Base-by-base conservation (phyloP, 2,113 vertebrate genomes). In the Tor tambroides region DNA sequence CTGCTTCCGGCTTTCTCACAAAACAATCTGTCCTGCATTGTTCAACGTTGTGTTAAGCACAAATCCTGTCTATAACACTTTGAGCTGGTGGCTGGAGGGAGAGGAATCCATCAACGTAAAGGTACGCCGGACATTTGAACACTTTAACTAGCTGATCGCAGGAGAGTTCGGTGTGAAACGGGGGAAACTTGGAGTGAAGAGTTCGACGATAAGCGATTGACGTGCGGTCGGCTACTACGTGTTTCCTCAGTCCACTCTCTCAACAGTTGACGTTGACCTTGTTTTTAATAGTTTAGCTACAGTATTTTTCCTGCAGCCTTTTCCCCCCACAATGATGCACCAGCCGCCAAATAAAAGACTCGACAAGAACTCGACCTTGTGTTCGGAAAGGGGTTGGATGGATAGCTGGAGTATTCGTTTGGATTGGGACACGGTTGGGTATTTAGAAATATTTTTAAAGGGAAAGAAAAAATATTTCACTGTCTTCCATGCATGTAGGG, bases 401-500 rank as follows among this genome's bases (percentile, higher is more conserved):
- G 51, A 90, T 88, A 83, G 85, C 85, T 92, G 91, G 92, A 92
- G 92, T 92, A 93, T 88, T 80, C 87, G 91, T 91, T 90, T 91
- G 92, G 91, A 86, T 90, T 90, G 92, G 38, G 67, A 89, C n/a
- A 17, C 1, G 61, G 49, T 2, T 30, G 61, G 32, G 54, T 51
- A 26, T 19, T 71, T 69, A 85, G 83, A 82, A 69, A 81, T 82
- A 83, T 74, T 80, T 74, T 77, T 61, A 91, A 92, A 91, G 91
- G 93, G 91, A 80, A 89, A 92, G 88, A 92, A 84, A 92, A 92
- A 92, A 93, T 67, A 93, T 88, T 92, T 94, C 91, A 94, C 92
- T 87, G 94, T 96, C 95, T 95, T 95, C 94, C 94, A 94, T 95
- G 95, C 95, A 95, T 95, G 95, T 95, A 93, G 92, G 90, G 93